Conservation (phyloP, 2,888 invertebrate species). For the Sesamia inferens region DNA sequence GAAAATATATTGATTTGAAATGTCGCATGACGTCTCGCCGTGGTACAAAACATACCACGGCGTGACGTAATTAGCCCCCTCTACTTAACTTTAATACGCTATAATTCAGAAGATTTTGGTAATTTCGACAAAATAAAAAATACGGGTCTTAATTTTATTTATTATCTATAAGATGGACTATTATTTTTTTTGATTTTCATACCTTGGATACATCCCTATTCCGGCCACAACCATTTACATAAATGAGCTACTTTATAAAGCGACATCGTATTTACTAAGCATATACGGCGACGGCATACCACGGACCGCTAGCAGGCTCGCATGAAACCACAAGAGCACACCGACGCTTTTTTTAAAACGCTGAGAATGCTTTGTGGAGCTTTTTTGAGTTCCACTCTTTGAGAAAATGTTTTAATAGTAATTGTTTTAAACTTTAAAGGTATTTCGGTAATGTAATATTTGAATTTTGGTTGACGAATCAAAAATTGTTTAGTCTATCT, state of each 20-base stretch:
- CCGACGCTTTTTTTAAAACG: constrained; percentile 27
- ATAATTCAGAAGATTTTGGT: too few relatives aligned
- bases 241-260: constrained; percentile 5
- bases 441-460: not conserved
- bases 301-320: constrained; percentile 11
- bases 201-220: too few relatives aligned
- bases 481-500: too few relatives aligned
- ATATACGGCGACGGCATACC: not conserved
- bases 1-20: too few relatives aligned
- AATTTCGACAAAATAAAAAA: too few relatives aligned
- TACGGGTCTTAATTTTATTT: too few relatives aligned
- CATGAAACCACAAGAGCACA: constrained; percentile 43
- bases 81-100: too few relatives aligned
- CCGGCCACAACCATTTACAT: not conserved
- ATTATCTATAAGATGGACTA: too few relatives aligned
- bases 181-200: too few relatives aligned
- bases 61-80: too few relatives aligned
- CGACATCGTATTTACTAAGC: constrained; percentile 11
- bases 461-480: not conserved
- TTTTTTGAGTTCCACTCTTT: constrained; percentile 40
- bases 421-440: constrained; percentile 15
- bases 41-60: too few relatives aligned
- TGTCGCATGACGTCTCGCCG: too few relatives aligned
- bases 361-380: constrained; percentile 50
- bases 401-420: constrained; percentile 31